Conservation (phyloP, 35 echinoderm and acorn worm species). For the Strongylocentrotus purpuratus region DNA sequence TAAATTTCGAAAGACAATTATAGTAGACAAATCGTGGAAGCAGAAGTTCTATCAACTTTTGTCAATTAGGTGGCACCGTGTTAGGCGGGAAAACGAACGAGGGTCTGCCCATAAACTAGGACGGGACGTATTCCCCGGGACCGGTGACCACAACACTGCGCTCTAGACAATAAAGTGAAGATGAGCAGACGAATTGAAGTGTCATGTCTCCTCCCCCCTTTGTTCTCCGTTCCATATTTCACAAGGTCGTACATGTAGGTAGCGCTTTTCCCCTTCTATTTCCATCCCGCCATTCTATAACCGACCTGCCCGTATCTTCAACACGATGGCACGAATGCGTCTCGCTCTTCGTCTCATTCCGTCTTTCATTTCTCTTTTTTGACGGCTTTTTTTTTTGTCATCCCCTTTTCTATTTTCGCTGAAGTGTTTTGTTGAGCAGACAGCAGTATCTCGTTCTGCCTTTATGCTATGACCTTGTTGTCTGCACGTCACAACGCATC, state of each 20-base stretch:
- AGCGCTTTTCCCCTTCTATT: background rate
- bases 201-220: constrained; percentile 29
- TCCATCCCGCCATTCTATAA: background rate
- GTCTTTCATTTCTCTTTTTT: background rate
- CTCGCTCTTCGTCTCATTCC: background rate
- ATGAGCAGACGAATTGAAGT: constrained; percentile 16
- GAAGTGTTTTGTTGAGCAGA: constrained; percentile 2
- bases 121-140: background rate
- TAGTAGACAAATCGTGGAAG: background rate
- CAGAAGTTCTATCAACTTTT: background rate
- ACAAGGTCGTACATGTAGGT: background rate
- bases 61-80: background rate
- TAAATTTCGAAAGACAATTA: no score
- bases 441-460: background rate
- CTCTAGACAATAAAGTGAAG: constrained; percentile 10
- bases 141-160: background rate
- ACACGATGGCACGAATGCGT: background rate
- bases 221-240: constrained; percentile 19
- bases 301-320: background rate
- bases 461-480: constrained; percentile 28
- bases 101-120: background rate
- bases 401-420: background rate
- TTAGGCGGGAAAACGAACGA: background rate
- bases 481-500: constrained; percentile 45
- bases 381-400: background rate